phyloP scores from a whole-genome alignment of 2,888 invertebrate genomes.

The Phytoseiulus persimilis region DNA sequence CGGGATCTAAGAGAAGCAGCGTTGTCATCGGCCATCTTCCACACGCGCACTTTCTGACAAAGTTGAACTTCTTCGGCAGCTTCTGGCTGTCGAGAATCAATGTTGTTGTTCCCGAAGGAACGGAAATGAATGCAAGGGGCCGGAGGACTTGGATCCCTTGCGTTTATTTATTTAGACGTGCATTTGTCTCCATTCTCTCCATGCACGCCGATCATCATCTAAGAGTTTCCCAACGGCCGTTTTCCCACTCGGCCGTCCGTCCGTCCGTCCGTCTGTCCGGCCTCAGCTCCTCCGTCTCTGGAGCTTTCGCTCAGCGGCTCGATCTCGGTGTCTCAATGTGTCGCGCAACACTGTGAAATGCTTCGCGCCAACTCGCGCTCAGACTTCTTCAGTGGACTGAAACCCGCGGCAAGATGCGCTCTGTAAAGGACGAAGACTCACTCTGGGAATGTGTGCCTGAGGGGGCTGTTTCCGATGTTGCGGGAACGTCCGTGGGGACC shows the following conservation, averaged over 20 bases:
- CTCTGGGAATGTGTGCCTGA: no score
- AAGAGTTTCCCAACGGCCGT: neutral
- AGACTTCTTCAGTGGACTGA: constrained; percentile 6
- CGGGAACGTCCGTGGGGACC: neutral
- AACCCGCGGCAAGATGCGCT: constrained; percentile 25
- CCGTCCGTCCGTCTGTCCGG: no score
- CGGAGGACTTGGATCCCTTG: neutral
- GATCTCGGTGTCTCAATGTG: neutral
- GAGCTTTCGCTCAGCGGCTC: no score
- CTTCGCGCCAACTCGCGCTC: neutral
- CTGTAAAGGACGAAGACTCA: neutral
- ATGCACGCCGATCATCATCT: neutral
- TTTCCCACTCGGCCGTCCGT: no score
- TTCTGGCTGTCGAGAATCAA: no score
- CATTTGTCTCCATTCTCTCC: neutral
- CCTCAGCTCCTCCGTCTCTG: no score
- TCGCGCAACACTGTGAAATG: constrained; percentile 10
- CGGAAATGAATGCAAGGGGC: neutral
- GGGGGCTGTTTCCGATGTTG: no score
- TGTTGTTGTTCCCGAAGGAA: neutral
- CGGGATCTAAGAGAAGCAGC: no score
- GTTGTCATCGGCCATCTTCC: no score
- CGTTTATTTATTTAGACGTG: neutral
- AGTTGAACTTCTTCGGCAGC: no score
- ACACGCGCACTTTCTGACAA: no score